Evolutionary conservation across 2,113 vertebrate species (phyloP).

Genomic region (Hypanus sabinus): DNA sequence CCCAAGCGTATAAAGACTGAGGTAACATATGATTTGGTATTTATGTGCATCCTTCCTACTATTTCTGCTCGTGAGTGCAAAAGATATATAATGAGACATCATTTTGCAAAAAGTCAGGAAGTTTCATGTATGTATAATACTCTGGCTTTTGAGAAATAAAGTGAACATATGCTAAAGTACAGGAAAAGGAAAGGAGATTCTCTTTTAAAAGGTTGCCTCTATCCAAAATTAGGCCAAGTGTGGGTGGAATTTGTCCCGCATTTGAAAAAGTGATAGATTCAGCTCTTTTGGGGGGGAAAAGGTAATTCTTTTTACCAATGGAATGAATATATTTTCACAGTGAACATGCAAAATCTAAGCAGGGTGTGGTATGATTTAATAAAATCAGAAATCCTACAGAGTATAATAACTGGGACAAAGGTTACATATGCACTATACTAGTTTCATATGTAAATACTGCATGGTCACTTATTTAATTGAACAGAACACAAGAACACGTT

Average conservation of each 20-base stretch:
- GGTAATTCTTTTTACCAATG: not conserved
- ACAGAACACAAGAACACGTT: not conserved
- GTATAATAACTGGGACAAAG: constrained; percentile 5
- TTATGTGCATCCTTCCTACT: not conserved
- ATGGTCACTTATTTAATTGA: not conserved
- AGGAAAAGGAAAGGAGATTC: not conserved
- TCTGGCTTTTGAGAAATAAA: not conserved
- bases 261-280: constrained; percentile 4
- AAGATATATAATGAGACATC: not conserved
- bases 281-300: not conserved
- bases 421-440: not conserved
- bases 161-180: not conserved
- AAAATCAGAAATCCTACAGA: not conserved
- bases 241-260: not conserved
- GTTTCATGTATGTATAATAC: not conserved
- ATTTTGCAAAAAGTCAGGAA: not conserved
- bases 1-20: constrained; percentile 93
- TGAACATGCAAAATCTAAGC: not conserved
- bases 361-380: constrained; percentile 10
- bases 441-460: not conserved
- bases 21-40: constrained; percentile 54
- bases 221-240: not conserved
- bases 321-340: not conserved
- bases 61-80: not conserved
- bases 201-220: not conserved